These are phyloP conservation scores for Graptemys geographica DNA, from an alignment of 2,797 vertebrate species.

Conservation along the genomic window DNA sequence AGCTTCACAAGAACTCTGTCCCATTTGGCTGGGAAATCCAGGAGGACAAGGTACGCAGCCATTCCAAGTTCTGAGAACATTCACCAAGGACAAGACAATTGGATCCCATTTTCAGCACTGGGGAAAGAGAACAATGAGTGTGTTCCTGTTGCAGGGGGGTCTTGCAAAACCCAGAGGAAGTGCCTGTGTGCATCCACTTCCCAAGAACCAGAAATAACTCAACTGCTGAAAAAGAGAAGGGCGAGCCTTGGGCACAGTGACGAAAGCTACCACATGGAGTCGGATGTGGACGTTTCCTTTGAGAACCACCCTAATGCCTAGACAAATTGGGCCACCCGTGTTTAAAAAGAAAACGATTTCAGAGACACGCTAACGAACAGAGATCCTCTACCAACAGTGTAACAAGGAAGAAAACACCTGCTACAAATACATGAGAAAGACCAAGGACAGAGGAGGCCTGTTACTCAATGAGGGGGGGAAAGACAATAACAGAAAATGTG, in stretches of 20 bases:
- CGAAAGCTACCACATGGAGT: background rate
- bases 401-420: too few relatives aligned
- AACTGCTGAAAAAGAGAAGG: background rate
- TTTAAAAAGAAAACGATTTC: background rate
- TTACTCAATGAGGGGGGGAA: too few relatives aligned
- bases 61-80: background rate
- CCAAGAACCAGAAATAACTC: background rate
- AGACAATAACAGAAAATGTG: too few relatives aligned
- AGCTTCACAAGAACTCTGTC: background rate
- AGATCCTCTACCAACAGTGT: too few relatives aligned
- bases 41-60: slow-evolving; percentile 9
- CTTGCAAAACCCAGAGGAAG: slow-evolving; percentile 35
- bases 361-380: too few relatives aligned
- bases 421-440: too few relatives aligned
- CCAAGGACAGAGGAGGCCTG: too few relatives aligned
- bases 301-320: background rate
- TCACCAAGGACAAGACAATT: fast-evolving
- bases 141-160: fast-evolving
- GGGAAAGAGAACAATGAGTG: slow-evolving; percentile 25
- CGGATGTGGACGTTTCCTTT: background rate
- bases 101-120: fast-evolving
- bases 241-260: background rate
- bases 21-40: background rate
- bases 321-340: background rate
- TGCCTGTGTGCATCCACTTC: slow-evolving; percentile 11